phyloP scores from a whole-genome alignment of 2,113 vertebrate genomes.

The Formicarius rufipectus region DNA sequence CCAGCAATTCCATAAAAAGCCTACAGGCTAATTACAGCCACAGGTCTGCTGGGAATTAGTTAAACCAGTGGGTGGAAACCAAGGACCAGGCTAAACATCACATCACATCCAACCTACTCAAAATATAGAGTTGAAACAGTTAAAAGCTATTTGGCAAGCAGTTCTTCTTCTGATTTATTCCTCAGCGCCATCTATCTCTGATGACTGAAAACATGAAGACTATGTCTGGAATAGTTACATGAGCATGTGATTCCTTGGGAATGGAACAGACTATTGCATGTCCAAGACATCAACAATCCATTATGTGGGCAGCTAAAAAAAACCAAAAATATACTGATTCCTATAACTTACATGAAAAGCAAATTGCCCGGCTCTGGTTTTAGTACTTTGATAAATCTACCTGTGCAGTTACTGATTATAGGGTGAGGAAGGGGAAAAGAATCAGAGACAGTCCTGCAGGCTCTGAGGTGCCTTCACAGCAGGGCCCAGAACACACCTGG shows the following conservation, averaged over 20 bases:
- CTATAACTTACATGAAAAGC: background rate
- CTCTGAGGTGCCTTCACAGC: background rate
- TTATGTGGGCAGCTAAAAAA: background rate
- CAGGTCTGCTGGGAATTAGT: background rate
- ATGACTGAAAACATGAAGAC: background rate
- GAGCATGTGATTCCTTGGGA: background rate
- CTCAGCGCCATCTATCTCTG: background rate
- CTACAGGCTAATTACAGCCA: background rate
- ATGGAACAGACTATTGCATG: background rate
- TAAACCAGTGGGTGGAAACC: background rate
- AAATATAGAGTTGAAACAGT: background rate
- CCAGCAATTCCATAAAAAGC: background rate
- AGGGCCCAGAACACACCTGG: background rate
- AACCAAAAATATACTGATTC: background rate
- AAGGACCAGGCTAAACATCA: background rate
- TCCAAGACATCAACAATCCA: background rate
- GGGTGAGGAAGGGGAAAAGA: background rate
- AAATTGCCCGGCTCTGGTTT: background rate
- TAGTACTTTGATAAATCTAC: background rate
- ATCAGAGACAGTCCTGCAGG: background rate
- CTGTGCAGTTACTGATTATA: background rate
- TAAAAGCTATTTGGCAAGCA: background rate
- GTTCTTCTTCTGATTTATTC: background rate
- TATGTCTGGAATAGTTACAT: background rate
- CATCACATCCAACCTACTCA: background rate